Evolutionary conservation across 2,113 vertebrate species (phyloP).

Genomic region (Odobenus rosmarus): DNA sequence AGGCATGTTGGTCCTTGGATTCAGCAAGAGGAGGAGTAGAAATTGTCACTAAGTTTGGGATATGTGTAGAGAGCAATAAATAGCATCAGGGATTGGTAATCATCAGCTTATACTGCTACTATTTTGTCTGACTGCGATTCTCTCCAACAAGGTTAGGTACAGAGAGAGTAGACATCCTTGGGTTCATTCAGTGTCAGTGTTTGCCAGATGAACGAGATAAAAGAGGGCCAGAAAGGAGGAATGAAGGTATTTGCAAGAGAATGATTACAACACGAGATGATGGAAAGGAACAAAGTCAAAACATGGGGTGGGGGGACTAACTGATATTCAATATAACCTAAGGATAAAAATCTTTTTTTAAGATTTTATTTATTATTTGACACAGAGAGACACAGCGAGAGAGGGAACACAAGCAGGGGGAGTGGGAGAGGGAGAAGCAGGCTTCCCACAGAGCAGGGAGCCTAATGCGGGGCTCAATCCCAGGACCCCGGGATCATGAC

Average conservation of each 20-base stretch:
- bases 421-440: too few relatives aligned
- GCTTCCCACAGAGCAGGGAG: too few relatives aligned
- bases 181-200: neutral
- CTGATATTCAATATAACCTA: neutral
- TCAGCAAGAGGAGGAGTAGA: neutral
- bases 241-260: neutral
- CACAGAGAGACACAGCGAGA: too few relatives aligned
- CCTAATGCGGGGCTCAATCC: too few relatives aligned
- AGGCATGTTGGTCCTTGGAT: neutral
- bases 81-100: neutral
- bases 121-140: neutral
- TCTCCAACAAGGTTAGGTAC: neutral
- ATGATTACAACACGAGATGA: neutral
- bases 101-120: rapidly evolving
- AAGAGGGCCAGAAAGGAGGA: neutral
- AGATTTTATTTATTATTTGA: too few relatives aligned
- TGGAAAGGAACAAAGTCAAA: neutral
- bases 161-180: neutral
- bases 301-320: neutral
- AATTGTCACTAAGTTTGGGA: neutral
- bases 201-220: neutral
- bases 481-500: too few relatives aligned
- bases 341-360: neutral
- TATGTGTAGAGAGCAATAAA: neutral
- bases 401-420: too few relatives aligned